Conservation (phyloP, 2,113 vertebrate genomes). For the Cyprinodon tularosa region DNA sequence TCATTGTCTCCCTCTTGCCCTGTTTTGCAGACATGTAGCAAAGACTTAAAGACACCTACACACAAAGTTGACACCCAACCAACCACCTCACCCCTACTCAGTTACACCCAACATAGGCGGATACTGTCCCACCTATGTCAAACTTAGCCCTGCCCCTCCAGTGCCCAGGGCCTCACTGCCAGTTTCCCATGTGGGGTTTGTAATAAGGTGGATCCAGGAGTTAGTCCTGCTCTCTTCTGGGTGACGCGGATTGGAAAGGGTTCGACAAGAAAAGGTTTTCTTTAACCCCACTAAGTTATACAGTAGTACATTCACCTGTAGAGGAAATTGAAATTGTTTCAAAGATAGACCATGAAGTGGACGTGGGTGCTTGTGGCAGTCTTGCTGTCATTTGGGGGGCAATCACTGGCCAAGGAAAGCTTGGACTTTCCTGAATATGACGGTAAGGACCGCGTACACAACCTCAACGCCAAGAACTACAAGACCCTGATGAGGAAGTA, state of each 20-base stretch:
- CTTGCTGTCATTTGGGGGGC: constrained; percentile 68
- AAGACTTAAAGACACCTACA: constrained; percentile 26
- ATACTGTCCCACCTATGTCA: constrained; percentile 61
- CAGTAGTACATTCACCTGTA: constrained; percentile 30
- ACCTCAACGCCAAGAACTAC: constrained; percentile 88
- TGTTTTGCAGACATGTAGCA: constrained; percentile 37
- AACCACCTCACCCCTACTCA: constrained; percentile 43
- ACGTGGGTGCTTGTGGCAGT: constrained; percentile 79
- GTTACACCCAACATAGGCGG: constrained; percentile 59
- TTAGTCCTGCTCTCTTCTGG: constrained; percentile 81
- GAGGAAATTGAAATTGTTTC: constrained; percentile 6
- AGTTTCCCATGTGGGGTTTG: constrained; percentile 72
- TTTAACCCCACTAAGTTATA: neutral
- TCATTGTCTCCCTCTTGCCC: constrained; percentile 45
- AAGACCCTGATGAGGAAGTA: constrained; percentile 90
- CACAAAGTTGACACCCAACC: constrained; percentile 51
- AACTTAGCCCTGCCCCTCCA: constrained; percentile 76
- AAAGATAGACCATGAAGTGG: constrained; percentile 80
- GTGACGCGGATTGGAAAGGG: constrained; percentile 75
- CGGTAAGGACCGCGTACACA: constrained; percentile 87
- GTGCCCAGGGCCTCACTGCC: constrained; percentile 59
- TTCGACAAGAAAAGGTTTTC: constrained; percentile 41
- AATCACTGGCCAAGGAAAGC: constrained; percentile 78
- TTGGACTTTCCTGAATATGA: constrained; percentile 89
- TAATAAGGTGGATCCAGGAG: constrained; percentile 77